Evolutionary conservation across 2,797 vertebrate species (phyloP), one percentile per base, ranked within the genome.

Genomic region (Bradypodion pumilum): DNA sequence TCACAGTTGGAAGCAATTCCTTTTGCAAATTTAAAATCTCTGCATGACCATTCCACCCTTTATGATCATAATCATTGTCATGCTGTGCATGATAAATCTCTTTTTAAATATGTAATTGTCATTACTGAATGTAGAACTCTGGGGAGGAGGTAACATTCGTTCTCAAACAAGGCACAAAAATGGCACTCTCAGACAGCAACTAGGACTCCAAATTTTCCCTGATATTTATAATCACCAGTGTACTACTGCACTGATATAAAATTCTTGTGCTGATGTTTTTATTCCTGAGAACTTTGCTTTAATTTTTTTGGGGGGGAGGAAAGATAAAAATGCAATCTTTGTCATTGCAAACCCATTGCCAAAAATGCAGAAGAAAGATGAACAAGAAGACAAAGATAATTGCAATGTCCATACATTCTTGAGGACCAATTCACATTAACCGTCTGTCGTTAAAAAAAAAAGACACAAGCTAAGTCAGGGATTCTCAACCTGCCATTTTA

Each of bases 91-190:
- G 68, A 70, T 25, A 76, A 49, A 49, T 62, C n/a, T 78, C 5
- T 68, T 13, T 66, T 40, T 44, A 69, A 80, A 81, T 44, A 65
- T 70, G 73, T 75, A 69, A 59, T 44, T 85, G 13, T 46, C 63
- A 42, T n/a, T 29, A 25, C 23, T 74, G 68, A 73, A 73, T 13
- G 37, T 7, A 13, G 23, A 68, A 19, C 9, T 15, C 68, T 40
- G 62, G 5, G 42, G 16, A n/a, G 29, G 29, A 56, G 40, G 40
- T n/a, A 42, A 69, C 52, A 40, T 63, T 59, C n/a, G 15, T 46
- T 29, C 10, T 83, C 25, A 37, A 44, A 59, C n/a, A 32, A 21
- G 9, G 10, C 32, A n/a, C 15, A 56, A 66, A 42, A 83, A 59
- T 23, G 8, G 19, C 56, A 46, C n/a, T 59, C 23, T 56, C 76